Evolutionary conservation across 2,113 vertebrate genomes (phyloP).

Genomic region (Tylochromis polylepis): DNA sequence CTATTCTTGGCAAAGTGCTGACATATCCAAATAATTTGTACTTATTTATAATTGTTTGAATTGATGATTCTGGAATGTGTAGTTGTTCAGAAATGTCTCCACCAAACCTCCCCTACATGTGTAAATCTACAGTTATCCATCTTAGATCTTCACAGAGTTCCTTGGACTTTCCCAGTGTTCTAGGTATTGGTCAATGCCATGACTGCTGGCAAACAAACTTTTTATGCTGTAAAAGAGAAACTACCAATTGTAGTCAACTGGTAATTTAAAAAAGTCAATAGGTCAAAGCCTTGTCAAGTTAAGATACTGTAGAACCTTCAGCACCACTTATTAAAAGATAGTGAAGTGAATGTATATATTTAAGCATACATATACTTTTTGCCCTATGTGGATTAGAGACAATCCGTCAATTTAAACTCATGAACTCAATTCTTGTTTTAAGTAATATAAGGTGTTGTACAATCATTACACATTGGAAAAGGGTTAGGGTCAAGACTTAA

Average conservation of each 20-base stretch:
- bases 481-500: not conserved
- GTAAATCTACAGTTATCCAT: not conserved
- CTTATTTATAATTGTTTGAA: not conserved
- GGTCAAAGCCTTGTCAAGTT: not conserved
- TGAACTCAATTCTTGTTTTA: not conserved
- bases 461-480: not conserved
- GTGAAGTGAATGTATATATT: not conserved
- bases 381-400: not conserved
- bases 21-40: not conserved
- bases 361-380: accelerated
- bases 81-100: not conserved
- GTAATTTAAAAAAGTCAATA: not conserved
- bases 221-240: not conserved
- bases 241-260: not conserved
- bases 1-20: not conserved
- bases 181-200: not conserved
- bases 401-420: not conserved
- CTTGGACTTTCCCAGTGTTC: not conserved
- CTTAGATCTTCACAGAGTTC: not conserved
- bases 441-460: not conserved
- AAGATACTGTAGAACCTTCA: not conserved
- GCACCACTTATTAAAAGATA: not conserved
- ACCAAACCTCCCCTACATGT: not conserved
- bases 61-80: not conserved
- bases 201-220: not conserved